Evolutionary conservation across 2,113 vertebrate species (phyloP).

Genomic region (Ondatra zibethicus): DNA sequence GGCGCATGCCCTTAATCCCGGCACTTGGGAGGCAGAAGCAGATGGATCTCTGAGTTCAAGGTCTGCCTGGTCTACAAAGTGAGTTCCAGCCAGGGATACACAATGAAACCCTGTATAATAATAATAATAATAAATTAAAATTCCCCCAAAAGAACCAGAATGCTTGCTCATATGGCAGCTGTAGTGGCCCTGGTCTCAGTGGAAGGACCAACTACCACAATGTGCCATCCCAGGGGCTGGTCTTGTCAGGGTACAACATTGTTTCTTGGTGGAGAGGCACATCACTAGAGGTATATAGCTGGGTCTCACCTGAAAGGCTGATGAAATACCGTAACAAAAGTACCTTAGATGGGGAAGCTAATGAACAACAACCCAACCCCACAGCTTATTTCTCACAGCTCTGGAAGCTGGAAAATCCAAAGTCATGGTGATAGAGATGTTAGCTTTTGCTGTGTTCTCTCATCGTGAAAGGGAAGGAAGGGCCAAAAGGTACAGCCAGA

Average conservation of each 20-base stretch:
- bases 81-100: neutral
- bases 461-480: neutral
- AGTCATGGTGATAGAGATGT: neutral
- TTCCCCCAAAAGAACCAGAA: neutral
- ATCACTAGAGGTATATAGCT: neutral
- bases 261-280: neutral
- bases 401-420: neutral
- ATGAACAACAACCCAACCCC: neutral
- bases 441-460: neutral
- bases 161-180: neutral
- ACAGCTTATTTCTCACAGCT: neutral
- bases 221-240: neutral
- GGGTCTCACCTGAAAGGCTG: neutral
- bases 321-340: neutral
- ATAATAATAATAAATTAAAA: no score
- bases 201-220: neutral
- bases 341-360: neutral
- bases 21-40: neutral
- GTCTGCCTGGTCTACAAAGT: neutral
- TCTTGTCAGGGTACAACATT: neutral
- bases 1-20: neutral
- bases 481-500: neutral
- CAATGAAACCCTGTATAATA: neutral
- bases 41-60: neutral
- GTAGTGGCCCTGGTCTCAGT: neutral